These are phyloP conservation scores for Brachionus koreanus DNA, from an alignment of 1,140 invertebrate genomes.

Conservation along the genomic window DNA sequence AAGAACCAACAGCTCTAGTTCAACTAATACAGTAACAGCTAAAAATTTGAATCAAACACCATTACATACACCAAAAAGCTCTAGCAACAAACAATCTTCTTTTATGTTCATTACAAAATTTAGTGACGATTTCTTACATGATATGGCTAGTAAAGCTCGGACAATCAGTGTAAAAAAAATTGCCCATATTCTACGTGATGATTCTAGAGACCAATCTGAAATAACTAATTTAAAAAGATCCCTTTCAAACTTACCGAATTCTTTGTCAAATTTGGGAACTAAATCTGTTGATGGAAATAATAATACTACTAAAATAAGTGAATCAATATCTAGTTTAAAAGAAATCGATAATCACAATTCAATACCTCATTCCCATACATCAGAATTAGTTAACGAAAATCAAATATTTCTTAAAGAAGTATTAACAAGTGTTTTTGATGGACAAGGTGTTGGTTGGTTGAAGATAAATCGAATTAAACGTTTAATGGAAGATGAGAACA, in stretches of 20 bases:
- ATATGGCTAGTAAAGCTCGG: conserved; percentile 23
- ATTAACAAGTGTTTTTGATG: conserved; percentile 81
- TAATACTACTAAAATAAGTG: background rate
- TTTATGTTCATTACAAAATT: conserved; percentile 35
- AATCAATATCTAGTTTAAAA: background rate
- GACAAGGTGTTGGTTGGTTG: conserved; percentile 93
- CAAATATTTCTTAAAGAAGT: conserved; percentile 69
- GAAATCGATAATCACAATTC: background rate
- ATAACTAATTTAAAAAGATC: background rate
- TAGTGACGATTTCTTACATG: conserved; percentile 26
- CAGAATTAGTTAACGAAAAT: conserved; percentile 60
- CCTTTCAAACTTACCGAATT: background rate
- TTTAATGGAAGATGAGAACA: conserved; percentile 97
- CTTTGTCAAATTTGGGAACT: background rate
- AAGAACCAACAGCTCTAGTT: conserved; percentile 21
- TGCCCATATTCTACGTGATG: background rate
- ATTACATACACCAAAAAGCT: background rate
- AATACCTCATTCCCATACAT: background rate
- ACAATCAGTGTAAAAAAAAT: background rate
- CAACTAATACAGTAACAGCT: background rate
- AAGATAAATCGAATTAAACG: conserved; percentile 89
- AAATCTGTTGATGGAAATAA: conserved; percentile 15
- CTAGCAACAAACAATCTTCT: background rate
- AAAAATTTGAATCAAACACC: background rate
- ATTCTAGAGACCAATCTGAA: background rate